Conservation (phyloP, 2,888 invertebrate species). For the Deladenus siricidicola region DNA sequence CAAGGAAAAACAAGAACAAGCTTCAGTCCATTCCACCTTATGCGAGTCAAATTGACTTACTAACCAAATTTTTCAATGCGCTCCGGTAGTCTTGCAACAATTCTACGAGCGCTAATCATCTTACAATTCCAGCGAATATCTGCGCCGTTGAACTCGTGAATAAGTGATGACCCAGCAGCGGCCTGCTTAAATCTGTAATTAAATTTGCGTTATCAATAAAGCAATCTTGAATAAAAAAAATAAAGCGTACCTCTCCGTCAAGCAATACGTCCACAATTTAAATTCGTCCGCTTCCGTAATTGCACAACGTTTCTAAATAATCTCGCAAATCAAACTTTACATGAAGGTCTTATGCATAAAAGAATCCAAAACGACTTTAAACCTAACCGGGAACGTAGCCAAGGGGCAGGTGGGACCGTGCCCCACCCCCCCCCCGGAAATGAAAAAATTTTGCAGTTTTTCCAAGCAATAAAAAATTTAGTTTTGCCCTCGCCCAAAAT, state of each 20-base stretch:
- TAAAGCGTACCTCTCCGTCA: conserved; percentile 1
- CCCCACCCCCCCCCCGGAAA: no score
- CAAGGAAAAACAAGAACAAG: not conserved
- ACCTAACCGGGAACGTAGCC: no score
- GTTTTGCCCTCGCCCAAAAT: no score
- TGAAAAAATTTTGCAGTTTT: no score
- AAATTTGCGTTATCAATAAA: not conserved
- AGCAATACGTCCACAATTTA: conserved; percentile 16
- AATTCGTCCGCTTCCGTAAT: conserved; percentile 17
- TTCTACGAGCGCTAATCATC: conserved; percentile 4
- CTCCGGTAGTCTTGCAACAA: conserved; percentile 12
- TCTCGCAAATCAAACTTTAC: no score
- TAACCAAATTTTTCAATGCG: not conserved
- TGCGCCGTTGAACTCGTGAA: conserved; percentile 7
- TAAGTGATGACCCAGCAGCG: not conserved
- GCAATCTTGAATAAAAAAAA: not conserved
- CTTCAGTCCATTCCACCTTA: no score
- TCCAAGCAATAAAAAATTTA: no score
- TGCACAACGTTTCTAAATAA: no score
- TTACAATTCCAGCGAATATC: conserved; percentile 18
- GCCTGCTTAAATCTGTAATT: conserved; percentile 9
- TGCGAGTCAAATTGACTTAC: not conserved
- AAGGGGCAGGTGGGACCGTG: no score
- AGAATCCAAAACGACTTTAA: no score
- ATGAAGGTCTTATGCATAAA: no score